A percentile compares a stretch with the other conserved stretches of the same genome.
phyloP scores from a whole-genome alignment of 2,888 invertebrate species.

The Drosophila pegasa region DNA sequence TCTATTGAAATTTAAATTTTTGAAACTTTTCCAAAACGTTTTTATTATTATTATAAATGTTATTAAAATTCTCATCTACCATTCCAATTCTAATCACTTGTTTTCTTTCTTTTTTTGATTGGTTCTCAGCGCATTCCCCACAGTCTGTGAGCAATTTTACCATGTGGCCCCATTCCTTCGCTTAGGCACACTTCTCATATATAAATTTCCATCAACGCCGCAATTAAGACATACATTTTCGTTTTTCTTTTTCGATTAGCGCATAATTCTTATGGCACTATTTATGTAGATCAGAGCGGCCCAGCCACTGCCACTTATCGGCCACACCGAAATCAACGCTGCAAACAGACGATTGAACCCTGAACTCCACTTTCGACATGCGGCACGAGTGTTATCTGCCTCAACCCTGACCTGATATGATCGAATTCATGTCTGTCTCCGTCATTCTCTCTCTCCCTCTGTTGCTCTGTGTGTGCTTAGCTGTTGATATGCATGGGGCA shows the following conservation, averaged over 20 bases:
- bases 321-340: constrained; percentile 47
- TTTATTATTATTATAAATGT: too few species aligned
- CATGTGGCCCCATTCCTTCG: not conserved
- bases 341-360: constrained; percentile 48
- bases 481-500: constrained; percentile 46
- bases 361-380: constrained; percentile 46
- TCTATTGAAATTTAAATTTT: too few species aligned
- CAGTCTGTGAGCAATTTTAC: not conserved
- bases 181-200: constrained; percentile 12
- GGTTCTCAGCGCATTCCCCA: not conserved
- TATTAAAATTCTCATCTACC: too few species aligned
- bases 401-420: constrained; percentile 59
- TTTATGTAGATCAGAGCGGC: not conserved
- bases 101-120: not conserved
- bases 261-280: constrained; percentile 1
- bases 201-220: constrained; percentile 32
- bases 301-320: constrained; percentile 42
- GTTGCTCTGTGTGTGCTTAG: too few species aligned
- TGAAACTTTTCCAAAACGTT: too few species aligned
- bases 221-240: constrained; percentile 25
- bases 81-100: not conserved
- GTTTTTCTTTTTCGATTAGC: constrained; percentile 31
- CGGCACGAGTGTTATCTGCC: constrained; percentile 27
- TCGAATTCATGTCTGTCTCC: too few species aligned
- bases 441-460: too few species aligned